Conservation (phyloP, 2,113 vertebrate species). For the Cyprinus carpio region DNA sequence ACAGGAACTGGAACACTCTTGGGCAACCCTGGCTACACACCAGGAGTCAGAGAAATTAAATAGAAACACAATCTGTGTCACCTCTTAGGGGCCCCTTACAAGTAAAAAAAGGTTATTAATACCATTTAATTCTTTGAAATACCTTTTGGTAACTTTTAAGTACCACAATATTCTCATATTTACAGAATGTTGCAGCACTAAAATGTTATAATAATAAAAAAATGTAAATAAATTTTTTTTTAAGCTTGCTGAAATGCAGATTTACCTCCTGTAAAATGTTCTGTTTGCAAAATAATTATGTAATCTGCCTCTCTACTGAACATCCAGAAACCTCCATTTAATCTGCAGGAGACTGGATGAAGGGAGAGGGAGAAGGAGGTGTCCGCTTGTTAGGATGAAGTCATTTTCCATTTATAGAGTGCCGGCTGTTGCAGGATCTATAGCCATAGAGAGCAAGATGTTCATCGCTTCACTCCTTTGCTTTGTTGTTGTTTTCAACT, state of each 20-base stretch:
- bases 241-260: background rate
- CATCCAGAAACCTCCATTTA: slow-evolving; percentile 43
- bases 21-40: background rate
- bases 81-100: background rate
- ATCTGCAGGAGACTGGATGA: slow-evolving; percentile 43
- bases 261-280: background rate
- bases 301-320: slow-evolving; percentile 41
- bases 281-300: background rate
- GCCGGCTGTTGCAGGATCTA: slow-evolving; percentile 65
- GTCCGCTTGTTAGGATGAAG: slow-evolving; percentile 68
- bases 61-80: background rate
- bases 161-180: too few species aligned
- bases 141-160: background rate
- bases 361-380: slow-evolving; percentile 34
- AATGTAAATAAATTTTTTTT: background rate
- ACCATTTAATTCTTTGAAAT: background rate
- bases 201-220: background rate
- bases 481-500: slow-evolving; percentile 57
- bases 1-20: slow-evolving; percentile 18
- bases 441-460: slow-evolving; percentile 62
- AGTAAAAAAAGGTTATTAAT: background rate
- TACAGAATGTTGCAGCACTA: background rate
- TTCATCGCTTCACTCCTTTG: slow-evolving; percentile 60
- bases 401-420: slow-evolving; percentile 77
- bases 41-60: background rate